Conservation (phyloP, 2,888 invertebrate species). For the Chymomyza amoena region DNA sequence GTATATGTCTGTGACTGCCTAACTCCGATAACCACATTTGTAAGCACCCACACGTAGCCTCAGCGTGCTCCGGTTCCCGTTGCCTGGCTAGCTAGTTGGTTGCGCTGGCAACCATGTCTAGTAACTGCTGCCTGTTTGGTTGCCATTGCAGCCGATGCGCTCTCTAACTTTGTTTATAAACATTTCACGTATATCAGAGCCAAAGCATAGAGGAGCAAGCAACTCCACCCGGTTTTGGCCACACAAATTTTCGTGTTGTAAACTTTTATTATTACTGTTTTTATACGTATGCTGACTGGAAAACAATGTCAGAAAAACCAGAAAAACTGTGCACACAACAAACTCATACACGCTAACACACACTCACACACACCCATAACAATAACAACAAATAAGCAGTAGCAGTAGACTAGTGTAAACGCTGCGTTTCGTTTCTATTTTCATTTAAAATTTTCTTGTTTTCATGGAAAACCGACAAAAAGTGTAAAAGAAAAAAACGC, state of each 20-base stretch:
- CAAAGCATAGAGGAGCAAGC: constrained; percentile 2
- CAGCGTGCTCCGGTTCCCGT: background rate
- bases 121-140: constrained; percentile 11
- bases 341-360: constrained; percentile 16
- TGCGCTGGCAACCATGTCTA: constrained; percentile 11
- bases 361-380: constrained; percentile 21
- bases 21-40: constrained; percentile 55
- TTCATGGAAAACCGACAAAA: constrained; percentile 10
- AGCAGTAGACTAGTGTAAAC: constrained; percentile 10
- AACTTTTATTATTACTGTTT: constrained; percentile 65
- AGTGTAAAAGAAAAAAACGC: background rate
- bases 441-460: constrained; percentile 22
- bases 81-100: background rate
- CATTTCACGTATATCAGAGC: constrained; percentile 62
- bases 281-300: constrained; percentile 35
- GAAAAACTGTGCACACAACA: constrained; percentile 11
- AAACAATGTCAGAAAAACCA: constrained; percentile 49
- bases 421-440: background rate
- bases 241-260: constrained; percentile 57
- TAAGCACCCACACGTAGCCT: constrained; percentile 27
- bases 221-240: constrained; percentile 18
- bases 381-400: constrained; percentile 27
- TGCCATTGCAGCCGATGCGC: constrained; percentile 48
- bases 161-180: constrained; percentile 65
- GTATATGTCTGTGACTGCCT: constrained; percentile 21